Percentiles rank a stretch among this genome's conserved stretches.
Evolutionary conservation across 2,113 vertebrate species (phyloP).

Genomic region (Cathartes aura): DNA sequence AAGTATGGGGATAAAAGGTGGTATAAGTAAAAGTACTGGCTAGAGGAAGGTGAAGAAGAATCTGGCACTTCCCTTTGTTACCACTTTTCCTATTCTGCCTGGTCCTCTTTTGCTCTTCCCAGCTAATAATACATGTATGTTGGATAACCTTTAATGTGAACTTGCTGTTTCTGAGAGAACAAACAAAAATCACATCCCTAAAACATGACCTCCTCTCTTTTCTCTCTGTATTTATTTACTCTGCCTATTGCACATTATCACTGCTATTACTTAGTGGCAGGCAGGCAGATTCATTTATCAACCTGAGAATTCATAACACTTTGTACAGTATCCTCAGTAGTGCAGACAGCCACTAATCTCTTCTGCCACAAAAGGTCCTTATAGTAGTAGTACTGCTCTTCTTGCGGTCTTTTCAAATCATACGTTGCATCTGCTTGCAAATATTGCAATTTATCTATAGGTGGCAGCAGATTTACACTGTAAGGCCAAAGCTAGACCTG

Average conservation of each 20-base stretch:
- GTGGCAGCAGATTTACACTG: constrained; percentile 76
- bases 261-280: background rate
- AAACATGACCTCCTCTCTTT: background rate
- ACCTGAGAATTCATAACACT: background rate
- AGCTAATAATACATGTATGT: background rate
- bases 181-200: background rate
- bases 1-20: background rate
- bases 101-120: background rate
- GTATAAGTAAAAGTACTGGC: background rate
- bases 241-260: background rate
- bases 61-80: background rate
- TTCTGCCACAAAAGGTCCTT: background rate
- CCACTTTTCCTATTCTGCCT: background rate
- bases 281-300: background rate
- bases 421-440: background rate
- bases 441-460: constrained; percentile 55
- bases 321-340: background rate
- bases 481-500: background rate
- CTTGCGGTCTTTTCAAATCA: background rate
- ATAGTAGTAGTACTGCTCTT: background rate
- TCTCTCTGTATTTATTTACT: background rate
- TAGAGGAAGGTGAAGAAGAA: background rate
- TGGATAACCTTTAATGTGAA: background rate
- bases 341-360: background rate
- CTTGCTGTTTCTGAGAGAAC: background rate